A percentile compares a stretch with the other conserved stretches of the same genome.
Evolutionary conservation across 2,113 vertebrate species (phyloP).

Genomic region (Passer montanus): DNA sequence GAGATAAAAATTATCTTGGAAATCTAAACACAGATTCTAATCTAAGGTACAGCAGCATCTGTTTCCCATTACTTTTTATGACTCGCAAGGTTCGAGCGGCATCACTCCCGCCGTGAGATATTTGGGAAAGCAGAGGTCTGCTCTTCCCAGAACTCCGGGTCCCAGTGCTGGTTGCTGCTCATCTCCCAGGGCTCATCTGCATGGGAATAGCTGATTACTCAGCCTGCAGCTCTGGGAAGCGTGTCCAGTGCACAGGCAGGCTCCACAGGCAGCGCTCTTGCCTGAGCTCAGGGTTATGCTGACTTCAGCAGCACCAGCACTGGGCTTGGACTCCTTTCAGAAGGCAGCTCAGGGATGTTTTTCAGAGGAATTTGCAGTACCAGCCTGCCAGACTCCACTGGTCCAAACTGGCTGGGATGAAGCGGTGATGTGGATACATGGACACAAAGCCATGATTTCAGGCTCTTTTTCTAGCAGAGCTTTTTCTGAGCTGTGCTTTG

Average conservation of each 20-base stretch:
- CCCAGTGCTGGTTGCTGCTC: background rate
- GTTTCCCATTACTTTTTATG: constrained; percentile 71
- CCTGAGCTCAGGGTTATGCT: background rate
- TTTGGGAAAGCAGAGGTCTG: background rate
- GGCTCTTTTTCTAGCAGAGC: background rate
- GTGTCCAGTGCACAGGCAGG: background rate
- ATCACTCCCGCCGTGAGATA: constrained; percentile 44
- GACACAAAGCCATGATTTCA: background rate
- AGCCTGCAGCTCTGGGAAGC: background rate
- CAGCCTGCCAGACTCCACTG: background rate
- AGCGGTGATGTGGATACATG: rapidly evolving
- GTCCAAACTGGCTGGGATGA: background rate
- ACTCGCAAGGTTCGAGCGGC: constrained; percentile 46
- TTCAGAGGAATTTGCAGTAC: background rate
- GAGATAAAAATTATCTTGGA: constrained; percentile 58
- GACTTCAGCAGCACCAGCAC: background rate
- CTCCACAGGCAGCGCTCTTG: background rate
- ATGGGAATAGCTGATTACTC: constrained; percentile 45
- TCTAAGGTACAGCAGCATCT: constrained; percentile 65
- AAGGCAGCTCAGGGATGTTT: background rate
- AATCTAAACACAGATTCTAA: constrained; percentile 60
- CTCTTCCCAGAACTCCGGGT: constrained; percentile 30
- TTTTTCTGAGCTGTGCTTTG: background rate
- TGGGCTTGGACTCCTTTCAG: background rate
- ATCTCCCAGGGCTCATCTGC: constrained; percentile 45